phyloP scores from a whole-genome alignment of 2,888 invertebrate genomes.

The Epirrhoe tristata region DNA sequence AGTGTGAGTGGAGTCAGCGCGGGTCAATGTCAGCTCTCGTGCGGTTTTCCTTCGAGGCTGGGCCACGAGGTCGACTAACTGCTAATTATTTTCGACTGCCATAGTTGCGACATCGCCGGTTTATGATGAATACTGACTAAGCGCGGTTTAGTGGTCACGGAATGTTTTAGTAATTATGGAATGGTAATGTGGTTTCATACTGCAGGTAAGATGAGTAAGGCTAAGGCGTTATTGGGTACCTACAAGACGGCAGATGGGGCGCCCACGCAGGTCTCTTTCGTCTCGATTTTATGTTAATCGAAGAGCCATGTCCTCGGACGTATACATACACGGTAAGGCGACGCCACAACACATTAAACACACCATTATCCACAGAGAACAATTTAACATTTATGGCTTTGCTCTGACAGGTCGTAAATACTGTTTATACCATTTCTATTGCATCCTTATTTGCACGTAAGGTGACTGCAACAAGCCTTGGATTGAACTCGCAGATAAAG shows the following conservation, averaged over 20 bases:
- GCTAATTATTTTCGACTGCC: conserved; percentile 78
- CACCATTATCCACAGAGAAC: conserved; percentile 72
- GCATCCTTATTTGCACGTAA: conserved; percentile 68
- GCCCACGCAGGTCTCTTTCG: conserved; percentile 74
- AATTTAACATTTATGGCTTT: conserved; percentile 81
- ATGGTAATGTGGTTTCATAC: conserved; percentile 35
- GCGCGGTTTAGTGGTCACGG: conserved; percentile 66
- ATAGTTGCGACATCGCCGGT: conserved; percentile 67
- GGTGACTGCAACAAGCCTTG: conserved; percentile 48
- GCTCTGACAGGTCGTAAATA: conserved; percentile 76
- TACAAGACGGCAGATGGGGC: conserved; percentile 51
- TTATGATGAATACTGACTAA: conserved; percentile 65
- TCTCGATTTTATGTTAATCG: conserved; percentile 81
- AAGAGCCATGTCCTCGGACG: conserved; percentile 78
- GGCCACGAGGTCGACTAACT: conserved; percentile 71
- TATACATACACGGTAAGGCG: conserved; percentile 63
- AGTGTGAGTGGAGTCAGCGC: conserved; percentile 36
- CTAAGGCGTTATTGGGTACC: conserved; percentile 38
- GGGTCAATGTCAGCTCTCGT: conserved; percentile 73
- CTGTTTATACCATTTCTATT: conserved; percentile 71
- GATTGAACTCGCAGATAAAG: conserved; percentile 28
- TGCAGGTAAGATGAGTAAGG: conserved; percentile 31
- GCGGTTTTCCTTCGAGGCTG: conserved; percentile 70
- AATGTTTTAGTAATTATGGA: conserved; percentile 57
- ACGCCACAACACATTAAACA: conserved; percentile 72